Percentiles rank a stretch among this genome's conserved stretches.
These are phyloP conservation scores for Hydrochoerus hydrochaeris DNA, from an alignment of 2,113 vertebrate species.

Conservation along the genomic window DNA sequence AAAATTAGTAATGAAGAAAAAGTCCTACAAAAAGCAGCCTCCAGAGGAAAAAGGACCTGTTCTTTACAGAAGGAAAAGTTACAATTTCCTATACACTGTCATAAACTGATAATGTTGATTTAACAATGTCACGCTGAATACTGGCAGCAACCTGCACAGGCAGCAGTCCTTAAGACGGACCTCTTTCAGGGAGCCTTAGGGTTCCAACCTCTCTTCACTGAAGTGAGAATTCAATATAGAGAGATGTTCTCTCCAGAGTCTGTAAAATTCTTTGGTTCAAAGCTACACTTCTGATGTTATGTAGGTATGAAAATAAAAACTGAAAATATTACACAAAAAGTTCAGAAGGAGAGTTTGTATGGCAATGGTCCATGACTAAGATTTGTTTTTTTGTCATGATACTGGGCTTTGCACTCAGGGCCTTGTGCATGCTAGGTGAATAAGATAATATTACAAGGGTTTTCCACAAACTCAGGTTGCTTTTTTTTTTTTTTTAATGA, in stretches of 20 bases:
- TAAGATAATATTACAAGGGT: not conserved
- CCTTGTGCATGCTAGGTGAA: not conserved
- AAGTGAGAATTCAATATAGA: not conserved
- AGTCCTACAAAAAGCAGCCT: not conserved
- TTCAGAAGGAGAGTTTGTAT: not conserved
- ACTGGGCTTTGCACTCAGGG: not conserved
- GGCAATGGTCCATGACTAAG: not conserved
- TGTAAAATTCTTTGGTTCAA: not conserved
- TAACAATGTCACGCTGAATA: not conserved
- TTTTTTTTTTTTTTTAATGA: too few relatives aligned
- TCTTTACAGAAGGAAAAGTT: not conserved
- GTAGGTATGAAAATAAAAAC: not conserved
- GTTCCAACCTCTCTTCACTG: not conserved
- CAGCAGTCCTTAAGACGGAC: not conserved
- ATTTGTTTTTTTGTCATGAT: not conserved
- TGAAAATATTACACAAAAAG: not conserved
- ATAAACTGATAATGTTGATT: not conserved
- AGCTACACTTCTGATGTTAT: not conserved
- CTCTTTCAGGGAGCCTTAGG: not conserved
- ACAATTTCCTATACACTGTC: not conserved
- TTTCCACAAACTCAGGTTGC: not conserved
- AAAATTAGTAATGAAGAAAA: not conserved
- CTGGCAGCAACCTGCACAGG: not conserved
- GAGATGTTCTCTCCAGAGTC: not conserved
- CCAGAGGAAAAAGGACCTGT: not conserved